A percentile compares a stretch with the other conserved stretches of the same genome.
Evolutionary conservation across 2,888 invertebrate genomes (phyloP).

Genomic region (Trimorus sp.): DNA sequence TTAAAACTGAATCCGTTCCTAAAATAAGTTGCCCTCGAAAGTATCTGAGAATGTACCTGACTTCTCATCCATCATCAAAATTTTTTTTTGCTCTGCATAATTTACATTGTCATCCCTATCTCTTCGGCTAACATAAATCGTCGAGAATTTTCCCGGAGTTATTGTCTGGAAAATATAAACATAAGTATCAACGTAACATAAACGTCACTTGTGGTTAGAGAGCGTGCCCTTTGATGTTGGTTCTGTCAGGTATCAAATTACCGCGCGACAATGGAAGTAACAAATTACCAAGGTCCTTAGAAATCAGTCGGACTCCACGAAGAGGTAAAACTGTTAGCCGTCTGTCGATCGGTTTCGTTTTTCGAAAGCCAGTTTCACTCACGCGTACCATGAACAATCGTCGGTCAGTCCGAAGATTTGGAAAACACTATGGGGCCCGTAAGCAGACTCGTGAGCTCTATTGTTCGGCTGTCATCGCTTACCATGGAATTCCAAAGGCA

Average conservation of each 20-base stretch:
- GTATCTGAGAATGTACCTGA: too few relatives aligned
- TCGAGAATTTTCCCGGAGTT: neutral
- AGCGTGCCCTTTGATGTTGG: conserved; percentile 63
- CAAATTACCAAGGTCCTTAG: conserved; percentile 68
- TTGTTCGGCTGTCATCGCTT: conserved; percentile 74
- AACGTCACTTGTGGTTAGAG: conserved; percentile 41
- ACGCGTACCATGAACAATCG: conserved; percentile 75
- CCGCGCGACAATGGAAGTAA: conserved; percentile 74
- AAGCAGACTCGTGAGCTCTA: conserved; percentile 70
- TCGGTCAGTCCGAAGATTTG: conserved; percentile 75
- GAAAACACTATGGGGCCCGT: conserved; percentile 76
- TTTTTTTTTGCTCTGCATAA: too few relatives aligned
- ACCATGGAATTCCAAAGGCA: conserved; percentile 30
- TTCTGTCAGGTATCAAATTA: conserved; percentile 70
- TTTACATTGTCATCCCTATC: too few relatives aligned
- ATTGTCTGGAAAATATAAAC: conserved; percentile 18
- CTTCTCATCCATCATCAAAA: too few relatives aligned
- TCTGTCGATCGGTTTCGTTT: conserved; percentile 38
- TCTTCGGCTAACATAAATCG: too few relatives aligned
- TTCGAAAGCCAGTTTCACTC: conserved; percentile 65
- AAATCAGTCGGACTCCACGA: conserved; percentile 32
- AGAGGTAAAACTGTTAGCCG: conserved; percentile 60
- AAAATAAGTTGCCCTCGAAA: too few relatives aligned
- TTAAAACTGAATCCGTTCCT: too few relatives aligned
- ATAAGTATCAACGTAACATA: conserved; percentile 23